These are phyloP conservation scores for Scaptomyza reducta DNA, from an alignment of 2,888 invertebrate genomes.

Conservation along the genomic window DNA sequence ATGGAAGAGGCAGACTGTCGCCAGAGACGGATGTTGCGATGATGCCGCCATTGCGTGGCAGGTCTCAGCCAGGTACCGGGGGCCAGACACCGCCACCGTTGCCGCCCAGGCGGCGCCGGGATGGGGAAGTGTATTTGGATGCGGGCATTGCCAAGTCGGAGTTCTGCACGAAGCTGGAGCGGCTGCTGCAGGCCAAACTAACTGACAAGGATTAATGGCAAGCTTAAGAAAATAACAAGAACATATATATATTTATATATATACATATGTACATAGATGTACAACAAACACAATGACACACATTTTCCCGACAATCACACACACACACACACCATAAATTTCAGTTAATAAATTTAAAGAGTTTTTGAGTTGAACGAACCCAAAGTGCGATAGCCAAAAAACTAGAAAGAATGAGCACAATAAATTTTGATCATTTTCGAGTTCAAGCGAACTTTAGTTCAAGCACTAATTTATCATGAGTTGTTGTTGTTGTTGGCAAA, in stretches of 20 bases:
- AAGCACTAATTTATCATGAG: not conserved
- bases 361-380: not conserved
- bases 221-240: not conserved
- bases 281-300: not conserved
- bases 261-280: not conserved
- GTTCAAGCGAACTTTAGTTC: not conserved
- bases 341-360: conserved; percentile 39
- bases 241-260: not conserved
- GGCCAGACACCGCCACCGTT: conserved; percentile 4
- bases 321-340: conserved; percentile 26
- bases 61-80: not conserved
- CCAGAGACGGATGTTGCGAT: not conserved
- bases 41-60: not conserved
- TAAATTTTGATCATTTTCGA: conserved; percentile 2
- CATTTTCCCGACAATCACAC: conserved; percentile 1
- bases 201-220: conserved; percentile 24
- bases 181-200: conserved; percentile 51
- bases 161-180: conserved; percentile 57
- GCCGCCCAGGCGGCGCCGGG: conserved; percentile 13
- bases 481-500: not conserved
- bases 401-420: not conserved
- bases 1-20: not conserved
- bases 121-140: conserved; percentile 51
- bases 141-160: conserved; percentile 66
- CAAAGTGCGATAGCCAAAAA: not conserved